A percentile compares a stretch with the other conserved stretches of the same genome.
Evolutionary conservation across 30 jellyfish, hydroid and myxozoan species (phyloP).

Genomic region (Aurelia sp.): DNA sequence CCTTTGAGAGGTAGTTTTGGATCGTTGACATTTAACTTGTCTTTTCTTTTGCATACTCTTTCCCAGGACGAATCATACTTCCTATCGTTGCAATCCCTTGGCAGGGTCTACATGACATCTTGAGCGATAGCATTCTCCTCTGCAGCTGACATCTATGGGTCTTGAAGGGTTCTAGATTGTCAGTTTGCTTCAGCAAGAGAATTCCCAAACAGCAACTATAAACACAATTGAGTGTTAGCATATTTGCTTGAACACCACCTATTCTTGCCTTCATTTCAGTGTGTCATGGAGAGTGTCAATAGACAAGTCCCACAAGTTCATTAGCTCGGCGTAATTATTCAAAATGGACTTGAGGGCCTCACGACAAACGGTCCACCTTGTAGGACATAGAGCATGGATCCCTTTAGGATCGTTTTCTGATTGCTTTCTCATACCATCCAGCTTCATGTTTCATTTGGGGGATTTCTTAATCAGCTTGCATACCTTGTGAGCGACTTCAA

Average conservation of each 20-base stretch:
- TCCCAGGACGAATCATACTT: slow-evolving; percentile 56
- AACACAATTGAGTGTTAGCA: slow-evolving; percentile 52
- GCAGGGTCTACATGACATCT: slow-evolving; percentile 53
- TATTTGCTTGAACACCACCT: slow-evolving; percentile 51
- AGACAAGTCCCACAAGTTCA: slow-evolving; percentile 71
- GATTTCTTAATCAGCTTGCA: slow-evolving; percentile 54
- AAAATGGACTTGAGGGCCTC: slow-evolving; percentile 68
- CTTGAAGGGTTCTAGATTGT: slow-evolving; percentile 47
- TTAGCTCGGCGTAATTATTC: slow-evolving; percentile 38
- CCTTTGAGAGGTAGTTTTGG: slow-evolving; percentile 82
- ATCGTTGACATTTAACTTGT: slow-evolving; percentile 74
- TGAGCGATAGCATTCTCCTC: slow-evolving; percentile 45
- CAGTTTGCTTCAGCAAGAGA: slow-evolving; percentile 51
- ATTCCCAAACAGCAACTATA: slow-evolving; percentile 43
- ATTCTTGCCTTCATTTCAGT: slow-evolving; percentile 53
- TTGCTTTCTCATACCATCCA: slow-evolving; percentile 51
- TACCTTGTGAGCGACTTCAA: slow-evolving; percentile 53
- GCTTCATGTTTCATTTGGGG: slow-evolving; percentile 26
- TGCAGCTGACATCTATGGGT: slow-evolving; percentile 60
- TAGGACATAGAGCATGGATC: slow-evolving; percentile 49
- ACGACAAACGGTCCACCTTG: slow-evolving; percentile 70
- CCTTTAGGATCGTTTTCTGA: slow-evolving; percentile 57
- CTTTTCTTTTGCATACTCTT: slow-evolving; percentile 57
- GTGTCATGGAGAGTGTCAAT: slow-evolving; percentile 45
- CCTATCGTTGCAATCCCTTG: slow-evolving; percentile 36